These are phyloP conservation scores for Dioctria linearis DNA, from an alignment of 2,888 invertebrate species.

Conservation along the genomic window DNA sequence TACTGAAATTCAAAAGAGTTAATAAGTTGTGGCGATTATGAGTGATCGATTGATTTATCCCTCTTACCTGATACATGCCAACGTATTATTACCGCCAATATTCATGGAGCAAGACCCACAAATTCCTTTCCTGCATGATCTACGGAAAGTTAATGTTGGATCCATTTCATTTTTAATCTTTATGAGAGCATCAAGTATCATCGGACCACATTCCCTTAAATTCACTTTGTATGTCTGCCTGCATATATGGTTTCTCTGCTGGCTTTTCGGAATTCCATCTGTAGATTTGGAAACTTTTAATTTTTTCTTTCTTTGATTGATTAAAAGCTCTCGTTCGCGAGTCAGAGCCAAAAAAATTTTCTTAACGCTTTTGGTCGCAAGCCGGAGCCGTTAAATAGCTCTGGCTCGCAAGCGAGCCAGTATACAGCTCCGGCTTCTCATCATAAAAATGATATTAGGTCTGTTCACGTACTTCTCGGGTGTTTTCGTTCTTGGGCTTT, in stretches of 20 bases:
- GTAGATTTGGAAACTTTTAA: constrained; percentile 88
- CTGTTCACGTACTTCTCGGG: too few species aligned
- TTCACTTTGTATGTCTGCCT: constrained; percentile 78
- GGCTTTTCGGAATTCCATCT: constrained; percentile 92
- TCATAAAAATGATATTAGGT: too few species aligned
- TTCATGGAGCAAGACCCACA: constrained; percentile 99
- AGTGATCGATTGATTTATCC: neutral
- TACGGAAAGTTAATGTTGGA: constrained; percentile 94
- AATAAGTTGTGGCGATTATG: too few species aligned
- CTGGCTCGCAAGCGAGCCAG: too few species aligned
- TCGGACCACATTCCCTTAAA: constrained; percentile 92
- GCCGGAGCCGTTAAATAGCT: too few species aligned
- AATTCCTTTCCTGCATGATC: constrained; percentile 98
- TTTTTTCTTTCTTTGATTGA: constrained; percentile 57
- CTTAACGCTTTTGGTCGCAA: too few species aligned
- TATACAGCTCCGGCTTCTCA: too few species aligned
- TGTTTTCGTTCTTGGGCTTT: too few species aligned
- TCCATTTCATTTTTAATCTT: constrained; percentile 98
- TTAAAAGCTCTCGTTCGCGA: too few species aligned
- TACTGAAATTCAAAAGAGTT: constrained; percentile 72
- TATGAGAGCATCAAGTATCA: constrained; percentile 96
- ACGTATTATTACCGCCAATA: constrained; percentile 95
- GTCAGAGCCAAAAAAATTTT: too few species aligned
- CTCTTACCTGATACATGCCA: constrained; percentile 86
- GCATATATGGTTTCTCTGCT: constrained; percentile 85